Base-by-base conservation (phyloP, 2,888 invertebrate genomes). In the Lasiommata megera region DNA sequence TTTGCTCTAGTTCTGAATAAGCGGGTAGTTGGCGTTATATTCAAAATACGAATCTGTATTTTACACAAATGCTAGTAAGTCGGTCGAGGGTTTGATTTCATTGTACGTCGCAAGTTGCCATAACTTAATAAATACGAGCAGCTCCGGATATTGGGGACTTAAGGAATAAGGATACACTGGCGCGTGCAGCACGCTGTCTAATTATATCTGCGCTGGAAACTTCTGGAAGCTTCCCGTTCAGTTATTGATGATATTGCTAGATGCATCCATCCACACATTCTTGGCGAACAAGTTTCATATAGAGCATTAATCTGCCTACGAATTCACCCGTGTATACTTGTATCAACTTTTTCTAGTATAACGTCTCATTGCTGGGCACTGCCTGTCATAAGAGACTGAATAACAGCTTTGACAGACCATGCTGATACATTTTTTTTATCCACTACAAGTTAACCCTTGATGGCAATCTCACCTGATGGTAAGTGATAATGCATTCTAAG, bases 121-220 rank as follows among this genome's bases (percentile, higher is more conserved):
- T 69, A 69, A 69, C 67, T 68, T 68, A 67, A 69, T 67, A 67
- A 67, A 68, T 68, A 60, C 64, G 61, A 64, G 56, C 60, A 60
- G 63, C 62, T 59, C 61, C 60, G 58, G 65, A 64, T 68, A 68
- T 68, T 64, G 67, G 62, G 46, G 54, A 55, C 55, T 57, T 29
- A 40, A 56, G 58, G 47, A 47, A 47, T 28, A 43, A 54, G 56
- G 43, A 50, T 44, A 61, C 37, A 38, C 36, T 38, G 37, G 38
- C 6, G 23, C 37, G 51, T 50, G 55, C 18, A 18, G 51, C n/a
- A 28, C 31, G n/a, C 31, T 6, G 7, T 1, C n/a, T 52, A 52
- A 52, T 52, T 52, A 52, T 52, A 52, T 38, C 50, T 38, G 14
- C 31, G 29, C 40, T 28, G 14, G 11, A 3, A 41, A 52, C 31